Percentiles rank a stretch among this genome's conserved stretches.
These are phyloP conservation scores for Chloebia gouldiae DNA, from an alignment of 2,113 vertebrate genomes.

Conservation along the genomic window DNA sequence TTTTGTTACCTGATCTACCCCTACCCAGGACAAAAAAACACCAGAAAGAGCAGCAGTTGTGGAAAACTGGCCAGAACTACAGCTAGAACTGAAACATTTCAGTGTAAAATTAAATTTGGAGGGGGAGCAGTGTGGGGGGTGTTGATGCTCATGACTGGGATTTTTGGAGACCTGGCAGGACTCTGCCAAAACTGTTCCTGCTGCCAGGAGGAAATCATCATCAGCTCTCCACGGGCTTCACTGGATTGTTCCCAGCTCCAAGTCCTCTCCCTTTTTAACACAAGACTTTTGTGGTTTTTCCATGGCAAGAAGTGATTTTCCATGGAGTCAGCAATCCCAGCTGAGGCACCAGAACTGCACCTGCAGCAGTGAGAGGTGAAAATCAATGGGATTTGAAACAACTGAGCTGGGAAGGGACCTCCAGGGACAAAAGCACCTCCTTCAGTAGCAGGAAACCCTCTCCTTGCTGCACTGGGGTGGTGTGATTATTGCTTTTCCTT, in stretches of 20 bases:
- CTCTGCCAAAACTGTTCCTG: neutral
- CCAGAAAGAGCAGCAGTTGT: neutral
- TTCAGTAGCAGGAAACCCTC: fast-evolving
- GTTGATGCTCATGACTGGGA: fast-evolving
- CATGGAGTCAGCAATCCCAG: neutral
- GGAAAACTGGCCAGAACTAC: neutral
- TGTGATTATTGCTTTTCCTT: neutral
- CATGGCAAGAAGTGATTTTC: neutral
- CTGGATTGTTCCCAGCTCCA: neutral
- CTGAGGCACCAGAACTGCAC: neutral
- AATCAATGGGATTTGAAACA: neutral
- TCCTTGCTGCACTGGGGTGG: fast-evolving
- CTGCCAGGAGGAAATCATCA: neutral
- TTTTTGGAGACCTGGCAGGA: neutral
- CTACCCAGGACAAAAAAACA: neutral
- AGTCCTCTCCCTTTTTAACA: neutral
- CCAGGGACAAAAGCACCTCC: neutral
- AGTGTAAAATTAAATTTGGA: neutral
- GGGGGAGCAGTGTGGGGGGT: neutral
- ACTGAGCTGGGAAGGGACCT: neutral
- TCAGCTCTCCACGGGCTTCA: fast-evolving
- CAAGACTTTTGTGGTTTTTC: neutral
- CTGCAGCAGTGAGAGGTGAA: neutral
- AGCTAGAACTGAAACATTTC: neutral
- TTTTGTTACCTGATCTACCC: neutral